Percentiles rank a stretch among this genome's conserved stretches.
Conservation (phyloP, 2,888 invertebrate genomes). For the Drosophila leonis region DNA sequence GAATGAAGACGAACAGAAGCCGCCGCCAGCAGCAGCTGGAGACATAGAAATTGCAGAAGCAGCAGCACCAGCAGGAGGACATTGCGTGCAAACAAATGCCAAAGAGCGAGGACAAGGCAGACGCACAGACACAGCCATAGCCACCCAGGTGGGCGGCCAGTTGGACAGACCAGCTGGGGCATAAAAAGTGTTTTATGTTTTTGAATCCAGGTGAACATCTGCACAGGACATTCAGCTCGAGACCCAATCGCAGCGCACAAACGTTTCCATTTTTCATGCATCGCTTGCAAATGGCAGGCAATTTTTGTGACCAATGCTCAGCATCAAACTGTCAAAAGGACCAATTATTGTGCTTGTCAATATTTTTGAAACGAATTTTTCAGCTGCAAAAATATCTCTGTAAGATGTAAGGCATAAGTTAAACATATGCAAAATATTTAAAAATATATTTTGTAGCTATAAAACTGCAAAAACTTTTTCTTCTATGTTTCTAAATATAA, state of each 20-base stretch:
- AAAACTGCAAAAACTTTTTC: neutral
- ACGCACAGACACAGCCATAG: slow-evolving; percentile 2
- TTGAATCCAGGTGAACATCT: slow-evolving; percentile 41
- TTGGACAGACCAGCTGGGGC: neutral
- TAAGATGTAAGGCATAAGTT: neutral
- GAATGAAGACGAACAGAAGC: slow-evolving; percentile 55
- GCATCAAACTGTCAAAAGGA: slow-evolving; percentile 1
- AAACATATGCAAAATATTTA: neutral
- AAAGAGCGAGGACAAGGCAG: slow-evolving; percentile 27
- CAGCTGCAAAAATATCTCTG: too few relatives aligned
- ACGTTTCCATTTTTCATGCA: slow-evolving; percentile 54
- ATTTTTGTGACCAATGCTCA: slow-evolving; percentile 29
- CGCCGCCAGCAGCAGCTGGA: slow-evolving; percentile 9
- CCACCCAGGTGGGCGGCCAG: slow-evolving; percentile 5
- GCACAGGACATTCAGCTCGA: slow-evolving; percentile 17
- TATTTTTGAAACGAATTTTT: neutral
- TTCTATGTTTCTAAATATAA: too few relatives aligned
- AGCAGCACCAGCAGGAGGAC: slow-evolving; percentile 1
- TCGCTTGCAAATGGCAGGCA: slow-evolving; percentile 54
- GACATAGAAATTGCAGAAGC: slow-evolving; percentile 26
- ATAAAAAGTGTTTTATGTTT: slow-evolving; percentile 39
- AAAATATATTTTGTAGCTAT: neutral
- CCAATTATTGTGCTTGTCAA: slow-evolving; percentile 13
- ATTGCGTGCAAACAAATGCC: slow-evolving; percentile 56
- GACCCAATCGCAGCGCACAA: slow-evolving; percentile 18